Percentiles rank a stretch among this genome's conserved stretches.
phyloP scores from a whole-genome alignment of 2,797 vertebrate species.

The Cetoscarus ocellatus region DNA sequence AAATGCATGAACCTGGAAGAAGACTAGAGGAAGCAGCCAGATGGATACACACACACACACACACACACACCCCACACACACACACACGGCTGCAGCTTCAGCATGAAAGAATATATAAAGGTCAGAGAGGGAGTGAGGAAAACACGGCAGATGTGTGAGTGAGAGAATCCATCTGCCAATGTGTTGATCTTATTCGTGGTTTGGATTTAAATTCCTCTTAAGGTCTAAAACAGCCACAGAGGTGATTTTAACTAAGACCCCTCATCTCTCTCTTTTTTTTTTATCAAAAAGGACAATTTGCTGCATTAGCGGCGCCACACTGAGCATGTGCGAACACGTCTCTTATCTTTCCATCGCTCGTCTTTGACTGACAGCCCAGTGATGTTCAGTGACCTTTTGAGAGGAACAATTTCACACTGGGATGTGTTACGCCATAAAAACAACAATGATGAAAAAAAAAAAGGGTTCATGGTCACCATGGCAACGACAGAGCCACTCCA shows the following conservation, averaged over 20 bases:
- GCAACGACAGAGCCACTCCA: constrained; percentile 54
- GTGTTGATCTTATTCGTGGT: constrained; percentile 41
- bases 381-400: constrained; percentile 69
- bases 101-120: constrained; percentile 67
- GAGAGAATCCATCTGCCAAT: constrained; percentile 33
- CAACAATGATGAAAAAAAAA: constrained; percentile 22
- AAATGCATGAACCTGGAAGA: constrained; percentile 40
- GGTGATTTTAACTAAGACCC: constrained; percentile 28
- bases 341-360: constrained; percentile 10
- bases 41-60: background rate
- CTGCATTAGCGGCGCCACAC: constrained; percentile 26
- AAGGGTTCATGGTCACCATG: constrained; percentile 53
- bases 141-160: constrained; percentile 17
- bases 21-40: constrained; percentile 13
- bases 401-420: constrained; percentile 39
- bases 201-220: constrained; percentile 54
- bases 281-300: background rate
- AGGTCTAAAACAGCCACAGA: constrained; percentile 36
- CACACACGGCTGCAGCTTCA: constrained; percentile 36
- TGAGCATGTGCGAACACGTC: background rate
- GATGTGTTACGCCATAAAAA: constrained; percentile 28
- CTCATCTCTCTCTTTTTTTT: constrained; percentile 12
- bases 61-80: constrained; percentile 12
- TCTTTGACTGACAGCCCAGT: constrained; percentile 39
- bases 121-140: constrained; percentile 43